These are phyloP conservation scores for Eubasilissa regina DNA, from an alignment of 1,140 invertebrate species.

Conservation along the genomic window DNA sequence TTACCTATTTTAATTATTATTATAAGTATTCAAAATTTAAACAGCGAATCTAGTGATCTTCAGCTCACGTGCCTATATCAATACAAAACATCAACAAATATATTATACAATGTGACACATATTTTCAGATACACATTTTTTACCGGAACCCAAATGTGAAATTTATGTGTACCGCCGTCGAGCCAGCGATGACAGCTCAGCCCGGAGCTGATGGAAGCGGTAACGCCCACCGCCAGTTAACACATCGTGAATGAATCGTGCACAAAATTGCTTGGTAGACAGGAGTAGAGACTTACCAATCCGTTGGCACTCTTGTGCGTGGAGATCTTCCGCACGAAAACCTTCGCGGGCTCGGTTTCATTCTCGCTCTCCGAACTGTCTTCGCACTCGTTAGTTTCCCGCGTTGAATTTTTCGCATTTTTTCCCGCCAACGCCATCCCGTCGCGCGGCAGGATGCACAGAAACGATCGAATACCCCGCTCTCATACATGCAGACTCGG, in stretches of 20 bases:
- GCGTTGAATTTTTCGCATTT: background rate
- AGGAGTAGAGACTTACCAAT: constrained; percentile 7
- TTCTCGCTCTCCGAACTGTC: constrained; percentile 78
- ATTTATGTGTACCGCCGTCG: background rate
- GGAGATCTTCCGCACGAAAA: constrained; percentile 78
- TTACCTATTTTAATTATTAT: too few relatives aligned
- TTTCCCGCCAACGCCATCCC: constrained; percentile 19
- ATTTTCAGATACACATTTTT: background rate
- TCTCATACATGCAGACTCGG: background rate
- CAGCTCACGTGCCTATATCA: too few relatives aligned
- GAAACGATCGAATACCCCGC: background rate
- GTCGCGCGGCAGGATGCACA: background rate
- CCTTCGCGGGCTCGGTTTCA: constrained; percentile 77
- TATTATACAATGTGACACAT: too few relatives aligned
- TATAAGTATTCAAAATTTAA: too few relatives aligned
- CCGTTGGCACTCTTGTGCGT: constrained; percentile 70
- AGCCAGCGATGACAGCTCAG: background rate
- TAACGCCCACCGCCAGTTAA: constrained; percentile 2
- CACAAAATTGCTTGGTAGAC: too few relatives aligned
- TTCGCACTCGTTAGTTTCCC: constrained; percentile 23
- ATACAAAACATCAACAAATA: too few relatives aligned
- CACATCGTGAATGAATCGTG: background rate
- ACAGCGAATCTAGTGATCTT: too few relatives aligned
- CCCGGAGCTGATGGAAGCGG: background rate
- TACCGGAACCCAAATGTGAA: background rate